Evolutionary conservation across 2,888 invertebrate genomes (phyloP).

Genomic region (Drosophila mettleri): DNA sequence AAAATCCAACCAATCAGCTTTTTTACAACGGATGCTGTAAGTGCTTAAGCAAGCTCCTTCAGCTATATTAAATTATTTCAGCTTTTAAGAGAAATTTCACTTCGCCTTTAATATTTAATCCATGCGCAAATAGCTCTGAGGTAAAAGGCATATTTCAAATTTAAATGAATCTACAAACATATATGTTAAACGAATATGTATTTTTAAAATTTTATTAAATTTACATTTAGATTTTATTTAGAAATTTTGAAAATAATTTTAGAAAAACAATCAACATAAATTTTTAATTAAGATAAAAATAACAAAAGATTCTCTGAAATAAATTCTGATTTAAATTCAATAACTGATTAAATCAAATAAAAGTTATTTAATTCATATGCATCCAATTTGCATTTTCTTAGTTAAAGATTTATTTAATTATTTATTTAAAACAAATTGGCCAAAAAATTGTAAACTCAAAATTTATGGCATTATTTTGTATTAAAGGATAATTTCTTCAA

Average conservation of each 20-base stretch:
- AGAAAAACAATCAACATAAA: too few relatives aligned
- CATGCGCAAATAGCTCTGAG: background rate
- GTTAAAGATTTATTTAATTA: background rate
- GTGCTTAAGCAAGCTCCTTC: background rate
- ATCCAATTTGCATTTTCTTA: too few relatives aligned
- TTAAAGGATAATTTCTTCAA: background rate
- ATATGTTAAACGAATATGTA: background rate
- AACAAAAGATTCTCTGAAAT: too few relatives aligned
- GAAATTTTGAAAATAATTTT: background rate
- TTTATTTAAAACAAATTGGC: too few relatives aligned
- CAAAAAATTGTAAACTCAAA: too few relatives aligned
- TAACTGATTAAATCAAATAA: too few relatives aligned
- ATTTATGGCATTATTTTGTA: background rate
- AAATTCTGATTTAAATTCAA: too few relatives aligned
- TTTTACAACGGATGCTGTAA: constrained; percentile 5
- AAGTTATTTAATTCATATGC: too few relatives aligned
- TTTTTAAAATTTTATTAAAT: background rate
- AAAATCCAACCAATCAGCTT: constrained; percentile 7
- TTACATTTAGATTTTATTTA: background rate
- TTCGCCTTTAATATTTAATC: constrained; percentile 3
- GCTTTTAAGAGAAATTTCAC: constrained; percentile 2
- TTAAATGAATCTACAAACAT: background rate
- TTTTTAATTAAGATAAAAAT: too few relatives aligned
- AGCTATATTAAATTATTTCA: constrained; percentile 5
- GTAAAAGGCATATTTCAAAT: background rate